These are phyloP conservation scores for Pagrus major DNA, from an alignment of 2,113 vertebrate species.

Conservation along the genomic window DNA sequence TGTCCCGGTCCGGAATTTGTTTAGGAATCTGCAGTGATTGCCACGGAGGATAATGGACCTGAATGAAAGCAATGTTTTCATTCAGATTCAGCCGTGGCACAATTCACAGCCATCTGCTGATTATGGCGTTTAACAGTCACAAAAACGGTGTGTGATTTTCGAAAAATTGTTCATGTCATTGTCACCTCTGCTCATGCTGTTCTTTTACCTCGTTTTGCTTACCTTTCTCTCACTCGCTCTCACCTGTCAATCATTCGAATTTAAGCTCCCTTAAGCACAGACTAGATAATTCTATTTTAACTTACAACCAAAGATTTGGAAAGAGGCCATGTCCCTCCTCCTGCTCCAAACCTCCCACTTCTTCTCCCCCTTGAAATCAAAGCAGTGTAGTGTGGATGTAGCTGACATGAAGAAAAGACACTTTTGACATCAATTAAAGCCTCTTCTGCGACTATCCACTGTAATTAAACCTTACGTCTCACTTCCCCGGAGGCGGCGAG, in stretches of 20 bases:
- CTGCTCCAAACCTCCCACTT: not conserved
- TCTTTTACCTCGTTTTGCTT: slow-evolving; percentile 1
- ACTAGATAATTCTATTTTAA: slow-evolving; percentile 3
- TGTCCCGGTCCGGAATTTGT: not conserved
- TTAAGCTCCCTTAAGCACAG: slow-evolving; percentile 3
- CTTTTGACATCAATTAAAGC: slow-evolving; percentile 61
- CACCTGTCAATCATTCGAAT: slow-evolving; percentile 13
- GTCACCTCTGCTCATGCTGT: not conserved
- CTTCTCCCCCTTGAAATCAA: slow-evolving; percentile 22
- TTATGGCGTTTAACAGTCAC: not conserved
- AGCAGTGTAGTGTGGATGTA: slow-evolving; percentile 10
- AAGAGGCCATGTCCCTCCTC: not conserved
- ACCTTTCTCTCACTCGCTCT: not conserved
- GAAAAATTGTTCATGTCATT: not conserved
- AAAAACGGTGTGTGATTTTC: slow-evolving; percentile 4
- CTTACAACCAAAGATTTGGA: slow-evolving; percentile 12
- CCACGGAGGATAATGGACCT: slow-evolving; percentile 7
- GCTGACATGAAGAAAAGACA: slow-evolving; percentile 43
- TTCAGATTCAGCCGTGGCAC: slow-evolving; percentile 10
- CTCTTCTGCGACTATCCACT: slow-evolving; percentile 19
- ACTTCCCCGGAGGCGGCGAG: slow-evolving; percentile 47
- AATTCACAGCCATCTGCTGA: slow-evolving; percentile 24
- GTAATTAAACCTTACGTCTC: slow-evolving; percentile 64
- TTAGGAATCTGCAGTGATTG: slow-evolving; percentile 2
- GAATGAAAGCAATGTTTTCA: slow-evolving; percentile 28